phyloP scores from a whole-genome alignment of 2,888 invertebrate species.

The Microctonus aethiopoides region DNA sequence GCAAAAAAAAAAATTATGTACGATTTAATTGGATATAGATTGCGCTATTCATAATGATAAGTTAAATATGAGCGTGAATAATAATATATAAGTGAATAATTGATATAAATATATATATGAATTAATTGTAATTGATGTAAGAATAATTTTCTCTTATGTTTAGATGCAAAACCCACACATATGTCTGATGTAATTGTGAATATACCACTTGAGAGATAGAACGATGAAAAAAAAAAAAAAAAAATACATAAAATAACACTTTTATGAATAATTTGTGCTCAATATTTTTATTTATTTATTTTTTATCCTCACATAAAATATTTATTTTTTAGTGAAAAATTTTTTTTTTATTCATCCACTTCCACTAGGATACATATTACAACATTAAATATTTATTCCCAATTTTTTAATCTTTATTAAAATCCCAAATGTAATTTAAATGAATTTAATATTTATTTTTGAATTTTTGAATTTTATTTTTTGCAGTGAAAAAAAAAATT shows the following conservation, averaged over 20 bases:
- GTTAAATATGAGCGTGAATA: conserved; percentile 58
- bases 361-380: too few species aligned
- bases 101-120: conserved; percentile 48
- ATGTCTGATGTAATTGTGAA: conserved; percentile 67
- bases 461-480: too few species aligned
- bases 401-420: too few species aligned
- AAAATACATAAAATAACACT: conserved; percentile 48
- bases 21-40: conserved; percentile 35
- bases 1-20: conserved; percentile 24
- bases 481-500: too few species aligned
- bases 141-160: conserved; percentile 49
- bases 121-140: conserved; percentile 53
- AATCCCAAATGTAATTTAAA: too few species aligned
- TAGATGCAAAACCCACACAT: conserved; percentile 60
- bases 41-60: background rate
- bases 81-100: conserved; percentile 43
- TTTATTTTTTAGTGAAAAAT: too few species aligned
- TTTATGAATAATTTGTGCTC: conserved; percentile 60
- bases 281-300: conserved; percentile 12
- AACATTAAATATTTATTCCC: too few species aligned
- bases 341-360: too few species aligned
- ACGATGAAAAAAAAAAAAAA: conserved; percentile 49
- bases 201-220: conserved; percentile 64
- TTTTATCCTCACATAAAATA: conserved; percentile 20
- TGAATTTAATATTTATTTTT: too few species aligned